Base-by-base conservation (phyloP, 2,888 invertebrate genomes). In the Brenthis daphne region DNA sequence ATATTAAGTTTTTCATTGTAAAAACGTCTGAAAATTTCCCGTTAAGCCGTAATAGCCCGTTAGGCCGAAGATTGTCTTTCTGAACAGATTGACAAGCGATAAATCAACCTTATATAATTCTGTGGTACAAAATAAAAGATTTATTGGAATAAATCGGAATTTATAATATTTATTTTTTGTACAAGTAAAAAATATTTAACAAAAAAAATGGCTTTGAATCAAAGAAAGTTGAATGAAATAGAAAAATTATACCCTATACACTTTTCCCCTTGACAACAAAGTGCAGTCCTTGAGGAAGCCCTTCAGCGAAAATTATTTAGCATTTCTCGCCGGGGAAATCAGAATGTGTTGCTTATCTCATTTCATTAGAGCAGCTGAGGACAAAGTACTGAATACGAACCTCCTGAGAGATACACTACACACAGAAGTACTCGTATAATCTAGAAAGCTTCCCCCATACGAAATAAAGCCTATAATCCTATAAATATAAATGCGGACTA, bases 271-370 rank as follows among this genome's bases (percentile, higher is more conserved):
- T 73, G 74, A 74, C 73, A 76, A 71, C 33, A 72, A 65, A 68
- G 58, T 69, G 58, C 60, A 70, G 67, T 61, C 74, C 70, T 73
- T 66, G 69, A 72, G 65, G 70, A 70, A 64, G 68, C 43, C 71
- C 64, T 73, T 75, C 74, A 64, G 70, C 64, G 69, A 67, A 71
- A 73, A 73, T 75, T 73, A 76, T 76, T 77, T 77, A 77, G 76
- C 76, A 73, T 74, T 64, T 69, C 67, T 71, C 90, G 77, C 90
- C 70, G 77, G 91, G 91, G 92, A 92, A 92, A 91, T 92, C 89
- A 87, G 77, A 57, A 77, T 79, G 79, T 82, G 80, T 86, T 86
- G 85, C 85, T 90, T 89, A 89, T 87, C 88, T 87, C 82, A 85
- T 84, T 85, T 85, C 85, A 88, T 90, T 89, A 88, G 82, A 79